Base-by-base conservation (phyloP, 1,140 invertebrate genomes). In the Nilaparvata lugens region DNA sequence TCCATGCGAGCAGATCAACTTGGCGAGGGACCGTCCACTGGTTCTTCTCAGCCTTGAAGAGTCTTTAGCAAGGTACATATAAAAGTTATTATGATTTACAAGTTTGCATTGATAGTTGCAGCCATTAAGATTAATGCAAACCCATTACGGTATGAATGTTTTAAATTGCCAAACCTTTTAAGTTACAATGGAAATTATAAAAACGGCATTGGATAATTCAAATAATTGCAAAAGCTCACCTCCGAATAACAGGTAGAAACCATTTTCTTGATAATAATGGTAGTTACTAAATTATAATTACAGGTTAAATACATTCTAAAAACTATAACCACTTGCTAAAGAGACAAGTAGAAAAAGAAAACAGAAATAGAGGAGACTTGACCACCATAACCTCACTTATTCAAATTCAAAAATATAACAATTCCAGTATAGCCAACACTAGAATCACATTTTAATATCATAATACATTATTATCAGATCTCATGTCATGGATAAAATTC, bases 1-100 rank as follows among this genome's bases (percentile, higher is more conserved):
- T 75, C 89, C 89, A 0, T 92, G 89, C 67, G 89, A 92, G 71
- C 80, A 73, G 56, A 74, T 81, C 24, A 89, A 92, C 74, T 68
- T 92, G 23, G 82, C 81, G 7, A 57, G 67, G 0, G 43, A 66
- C 0, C 53, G 73, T n/a, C 79, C 59, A 2, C 38, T 52, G 11
- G 38, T 60, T 7, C 19, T 60, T 13, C 25, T 19, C 7, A 19
- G 24, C 7, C 52, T 60, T 48, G 52, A 60, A 43, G 23, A 53
- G 13, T 19, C 35, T n/a, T 52, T 60, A 6, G n/a, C 21, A n/a
- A 60, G 51, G 58, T 60, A 60, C 14, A 13, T 18, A 7, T 51
- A 51, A 18, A 40, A 40, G 9, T 9, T 40, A 9, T 40, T 40
- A 40, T n/a, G 9, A 40, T n/a, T 40, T 40, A 9, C n/a, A 40